A percentile compares a stretch with the other conserved stretches of the same genome.
These are phyloP conservation scores for Actinopyga echinites DNA, from an alignment of 53 echinoderm and acorn worm genomes.

Conservation along the genomic window DNA sequence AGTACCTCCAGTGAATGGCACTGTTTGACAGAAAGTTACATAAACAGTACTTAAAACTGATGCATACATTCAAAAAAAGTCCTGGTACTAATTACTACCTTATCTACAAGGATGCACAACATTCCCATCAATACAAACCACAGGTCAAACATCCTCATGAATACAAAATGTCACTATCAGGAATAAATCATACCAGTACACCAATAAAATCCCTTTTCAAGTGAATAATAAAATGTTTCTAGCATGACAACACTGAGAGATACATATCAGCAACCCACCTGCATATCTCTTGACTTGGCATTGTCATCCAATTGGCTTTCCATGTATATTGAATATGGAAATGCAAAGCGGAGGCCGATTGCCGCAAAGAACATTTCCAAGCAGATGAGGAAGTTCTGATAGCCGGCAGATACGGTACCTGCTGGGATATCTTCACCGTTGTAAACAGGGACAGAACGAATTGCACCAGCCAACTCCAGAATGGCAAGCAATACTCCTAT, in stretches of 20 bases:
- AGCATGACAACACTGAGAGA: neutral
- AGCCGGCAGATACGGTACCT: constrained; percentile 96
- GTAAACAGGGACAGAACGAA: constrained; percentile 63
- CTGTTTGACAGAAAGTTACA: no score
- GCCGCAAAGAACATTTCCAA: constrained; percentile 99
- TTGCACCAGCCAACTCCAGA: constrained; percentile 83
- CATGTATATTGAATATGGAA: constrained; percentile 81
- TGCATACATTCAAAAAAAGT: no score
- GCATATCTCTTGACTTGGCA: constrained; percentile 71
- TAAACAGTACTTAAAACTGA: no score
- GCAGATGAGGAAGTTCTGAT: constrained; percentile 98
- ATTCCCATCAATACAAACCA: no score
- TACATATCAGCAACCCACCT: neutral
- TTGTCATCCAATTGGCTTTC: constrained; percentile 49
- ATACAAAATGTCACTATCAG: no score
- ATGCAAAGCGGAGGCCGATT: constrained; percentile 87
- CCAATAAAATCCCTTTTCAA: no score
- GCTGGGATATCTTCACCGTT: constrained; percentile 65
- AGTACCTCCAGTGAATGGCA: no score
- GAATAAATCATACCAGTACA: no score
- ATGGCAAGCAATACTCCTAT: constrained; percentile 93
- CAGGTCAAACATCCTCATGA: no score
- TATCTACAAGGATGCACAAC: no score
- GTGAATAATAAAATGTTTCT: no score
- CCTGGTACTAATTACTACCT: no score